Conservation (phyloP, 2,888 invertebrate genomes). For the Agrilus cyanescens region DNA sequence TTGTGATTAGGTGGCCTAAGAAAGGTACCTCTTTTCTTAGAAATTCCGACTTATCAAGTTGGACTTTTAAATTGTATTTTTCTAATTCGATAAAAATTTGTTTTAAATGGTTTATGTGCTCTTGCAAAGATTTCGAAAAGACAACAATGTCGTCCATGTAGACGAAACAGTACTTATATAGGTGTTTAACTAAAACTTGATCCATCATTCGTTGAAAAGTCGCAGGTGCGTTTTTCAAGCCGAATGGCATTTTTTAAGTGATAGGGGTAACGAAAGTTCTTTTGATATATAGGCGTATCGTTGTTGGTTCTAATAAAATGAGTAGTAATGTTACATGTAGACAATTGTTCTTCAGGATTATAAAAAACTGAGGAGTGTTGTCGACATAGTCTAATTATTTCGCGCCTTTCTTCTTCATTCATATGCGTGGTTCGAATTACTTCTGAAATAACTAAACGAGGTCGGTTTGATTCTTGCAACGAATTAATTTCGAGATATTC, state of each 20-base stretch:
- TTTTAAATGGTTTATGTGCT: conserved; percentile 16
- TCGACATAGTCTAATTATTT: too few species aligned
- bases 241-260: conserved; percentile 17
- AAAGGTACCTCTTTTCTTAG: conserved; percentile 6
- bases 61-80: conserved; percentile 12
- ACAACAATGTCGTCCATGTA: conserved; percentile 29
- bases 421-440: too few species aligned
- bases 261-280: neutral
- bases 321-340: too few species aligned
- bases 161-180: conserved; percentile 20
- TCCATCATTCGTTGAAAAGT: conserved; percentile 25
- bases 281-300: too few species aligned
- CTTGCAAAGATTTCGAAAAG: too few species aligned
- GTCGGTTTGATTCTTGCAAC: too few species aligned
- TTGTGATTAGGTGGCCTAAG: conserved; percentile 14
- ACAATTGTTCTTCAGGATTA: too few species aligned
- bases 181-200: conserved; percentile 17
- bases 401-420: too few species aligned
- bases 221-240: conserved; percentile 20
- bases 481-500: too few species aligned
- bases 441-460: too few species aligned
- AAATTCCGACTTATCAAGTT: conserved; percentile 18
- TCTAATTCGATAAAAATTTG: conserved; percentile 6
- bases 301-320: too few species aligned
- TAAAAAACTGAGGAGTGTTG: too few species aligned